phyloP scores from a whole-genome alignment of 2,113 vertebrate species.

The Syrmaticus mikado region DNA sequence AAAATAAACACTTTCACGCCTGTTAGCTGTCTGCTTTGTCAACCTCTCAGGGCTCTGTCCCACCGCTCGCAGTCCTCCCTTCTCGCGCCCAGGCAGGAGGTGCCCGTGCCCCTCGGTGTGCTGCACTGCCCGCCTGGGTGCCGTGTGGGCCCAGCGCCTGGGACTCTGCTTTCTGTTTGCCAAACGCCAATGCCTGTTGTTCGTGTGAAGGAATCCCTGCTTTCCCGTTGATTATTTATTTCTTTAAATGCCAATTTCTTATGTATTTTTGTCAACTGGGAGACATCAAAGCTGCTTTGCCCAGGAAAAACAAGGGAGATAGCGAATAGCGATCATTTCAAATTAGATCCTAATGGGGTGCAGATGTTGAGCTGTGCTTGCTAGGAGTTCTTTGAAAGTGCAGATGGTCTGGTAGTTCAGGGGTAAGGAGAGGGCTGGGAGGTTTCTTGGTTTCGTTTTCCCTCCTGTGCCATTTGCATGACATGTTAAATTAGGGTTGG shows the following conservation, averaged over 20 bases:
- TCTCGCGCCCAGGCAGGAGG: background rate
- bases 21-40: background rate
- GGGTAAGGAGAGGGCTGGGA: constrained; percentile 33
- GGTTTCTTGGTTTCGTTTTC: constrained; percentile 41
- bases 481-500: constrained; percentile 63
- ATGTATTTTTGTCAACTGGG: constrained; percentile 34
- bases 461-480: constrained; percentile 55
- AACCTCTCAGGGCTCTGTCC: background rate
- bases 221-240: background rate
- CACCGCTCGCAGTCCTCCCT: rapidly evolving
- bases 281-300: constrained; percentile 61
- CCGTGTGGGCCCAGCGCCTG: background rate
- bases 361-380: constrained; percentile 58
- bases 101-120: background rate
- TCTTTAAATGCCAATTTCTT: constrained; percentile 23
- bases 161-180: constrained; percentile 10
- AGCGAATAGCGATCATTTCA: constrained; percentile 67
- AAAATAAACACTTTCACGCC: background rate
- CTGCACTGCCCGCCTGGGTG: background rate
- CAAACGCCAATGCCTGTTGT: background rate
- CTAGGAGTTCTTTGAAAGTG: constrained; percentile 64
- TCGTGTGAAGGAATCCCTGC: background rate
- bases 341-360: constrained; percentile 60
- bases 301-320: constrained; percentile 66
- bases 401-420: constrained; percentile 63